Conservation (phyloP, 2,113 vertebrate species). For the Paramisgurnus dabryanus region DNA sequence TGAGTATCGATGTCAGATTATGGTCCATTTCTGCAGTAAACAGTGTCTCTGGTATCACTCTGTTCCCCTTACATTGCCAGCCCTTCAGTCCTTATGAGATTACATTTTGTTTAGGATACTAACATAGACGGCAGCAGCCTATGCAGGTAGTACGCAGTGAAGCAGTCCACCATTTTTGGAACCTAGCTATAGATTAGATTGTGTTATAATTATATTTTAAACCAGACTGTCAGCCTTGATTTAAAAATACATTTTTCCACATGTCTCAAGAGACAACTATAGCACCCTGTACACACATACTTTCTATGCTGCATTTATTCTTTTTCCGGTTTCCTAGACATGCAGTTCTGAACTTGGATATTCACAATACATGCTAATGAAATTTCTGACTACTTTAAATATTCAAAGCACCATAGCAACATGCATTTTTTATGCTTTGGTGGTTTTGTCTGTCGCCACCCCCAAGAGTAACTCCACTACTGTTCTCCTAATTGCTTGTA, state of each 20-base stretch:
- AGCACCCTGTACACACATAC: not conserved
- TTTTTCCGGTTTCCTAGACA: not conserved
- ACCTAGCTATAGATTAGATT: not conserved
- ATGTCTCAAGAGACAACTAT: not conserved
- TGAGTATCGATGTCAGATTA: too few relatives aligned
- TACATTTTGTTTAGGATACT: too few relatives aligned
- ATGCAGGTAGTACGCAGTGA: too few relatives aligned
- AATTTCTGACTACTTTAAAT: not conserved
- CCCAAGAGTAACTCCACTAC: not conserved
- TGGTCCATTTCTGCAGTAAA: too few relatives aligned
- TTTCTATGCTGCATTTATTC: not conserved
- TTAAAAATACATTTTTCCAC: not conserved
- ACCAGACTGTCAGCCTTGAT: not conserved
- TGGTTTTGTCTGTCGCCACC: not conserved
- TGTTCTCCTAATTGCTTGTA: not conserved
- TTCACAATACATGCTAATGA: slow-evolving; percentile 17
- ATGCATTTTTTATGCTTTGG: slow-evolving; percentile 16
- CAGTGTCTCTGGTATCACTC: too few relatives aligned
- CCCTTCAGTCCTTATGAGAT: too few relatives aligned
- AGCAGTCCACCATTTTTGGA: too few relatives aligned
- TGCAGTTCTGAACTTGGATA: not conserved
- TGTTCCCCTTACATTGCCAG: too few relatives aligned
- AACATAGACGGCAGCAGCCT: too few relatives aligned
- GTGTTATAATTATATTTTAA: too few relatives aligned
- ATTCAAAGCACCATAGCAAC: slow-evolving; percentile 7